Evolutionary conservation across 2,888 invertebrate genomes (phyloP), one percentile per base, ranked within the genome.

Genomic region (Clunio marinus): DNA sequence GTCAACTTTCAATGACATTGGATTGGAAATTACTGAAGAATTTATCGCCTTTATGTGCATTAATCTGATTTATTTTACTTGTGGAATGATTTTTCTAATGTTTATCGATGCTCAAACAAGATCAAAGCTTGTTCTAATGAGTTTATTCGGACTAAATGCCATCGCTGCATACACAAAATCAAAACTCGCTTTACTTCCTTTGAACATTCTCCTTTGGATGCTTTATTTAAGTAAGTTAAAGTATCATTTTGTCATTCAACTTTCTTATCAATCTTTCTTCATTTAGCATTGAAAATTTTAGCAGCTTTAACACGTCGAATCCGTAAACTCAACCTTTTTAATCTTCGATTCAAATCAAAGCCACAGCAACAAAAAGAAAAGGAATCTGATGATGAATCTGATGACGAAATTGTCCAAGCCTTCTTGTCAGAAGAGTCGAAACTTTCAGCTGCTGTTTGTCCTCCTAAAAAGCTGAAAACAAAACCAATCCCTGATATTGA

Each of bases 21-120:
- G 60, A 20, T 10, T 60, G 13, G 35, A 60, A 37, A 8, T 60
- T 15, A 20, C 60, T 8, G n/a, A 17, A 1, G 60, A 60, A 2
- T 20, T 60, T 20, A n/a, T 32, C 3, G 35, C 28, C 5, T 4
- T 17, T 1, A 13, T 60, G n/a, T 5, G 17, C 3, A 4, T 60
- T 1, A 35, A 60, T 35, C n/a, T 62, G 5, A 5, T 22, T 1
- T 62, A 62, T n/a, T 62, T 62, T n/a, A 62, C 41, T 22, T 62
- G 22, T 15, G 37, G 62, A 41, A 62, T 62, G 62, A 41, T 62
- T 10, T 62, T 62, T 13, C 20, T 62, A 13, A 35, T 62, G 2
- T 62, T 62, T 24, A 20, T 62, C 7, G 20, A 24, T 15, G n/a
- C 35, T 1, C 10, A 25, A 13, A 7, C 8, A 15, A 22, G 24